These are phyloP conservation scores for Gallinago undulata DNA, from an alignment of 2,113 vertebrate genomes.

Conservation along the genomic window DNA sequence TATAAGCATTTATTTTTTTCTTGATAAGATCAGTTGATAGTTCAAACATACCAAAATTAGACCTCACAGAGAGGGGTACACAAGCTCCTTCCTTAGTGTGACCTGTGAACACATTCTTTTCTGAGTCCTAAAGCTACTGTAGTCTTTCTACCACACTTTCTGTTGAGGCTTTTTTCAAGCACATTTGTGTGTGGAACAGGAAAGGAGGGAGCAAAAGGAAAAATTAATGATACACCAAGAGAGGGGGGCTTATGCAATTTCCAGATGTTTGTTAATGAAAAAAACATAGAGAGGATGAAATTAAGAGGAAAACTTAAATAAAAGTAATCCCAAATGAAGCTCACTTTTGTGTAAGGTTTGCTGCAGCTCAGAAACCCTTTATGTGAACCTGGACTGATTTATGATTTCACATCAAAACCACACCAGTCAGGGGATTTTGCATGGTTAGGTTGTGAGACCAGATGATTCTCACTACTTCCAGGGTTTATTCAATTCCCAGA, in stretches of 20 bases:
- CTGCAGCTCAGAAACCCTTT: slow-evolving; percentile 24
- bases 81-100: neutral
- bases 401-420: slow-evolving; percentile 52
- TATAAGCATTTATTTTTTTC: slow-evolving; percentile 8
- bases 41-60: slow-evolving; percentile 4
- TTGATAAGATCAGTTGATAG: neutral
- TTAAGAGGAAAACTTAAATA: slow-evolving; percentile 11
- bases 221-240: slow-evolving; percentile 12
- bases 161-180: neutral
- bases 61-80: neutral
- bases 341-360: slow-evolving; percentile 5
- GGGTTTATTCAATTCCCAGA: slow-evolving; percentile 50
- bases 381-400: slow-evolving; percentile 42
- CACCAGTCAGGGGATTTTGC: slow-evolving; percentile 29
- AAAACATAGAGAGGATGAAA: slow-evolving; percentile 33
- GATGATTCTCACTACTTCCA: slow-evolving; percentile 54
- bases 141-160: neutral
- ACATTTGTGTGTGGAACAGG: neutral
- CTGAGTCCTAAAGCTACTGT: neutral
- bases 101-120: neutral
- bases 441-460: slow-evolving; percentile 45
- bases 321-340: slow-evolving; percentile 27
- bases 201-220: neutral
- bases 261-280: slow-evolving; percentile 22
- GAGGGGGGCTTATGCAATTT: neutral